These are phyloP conservation scores for Melipona beecheii DNA, from an alignment of 2,888 invertebrate genomes.

Conservation along the genomic window DNA sequence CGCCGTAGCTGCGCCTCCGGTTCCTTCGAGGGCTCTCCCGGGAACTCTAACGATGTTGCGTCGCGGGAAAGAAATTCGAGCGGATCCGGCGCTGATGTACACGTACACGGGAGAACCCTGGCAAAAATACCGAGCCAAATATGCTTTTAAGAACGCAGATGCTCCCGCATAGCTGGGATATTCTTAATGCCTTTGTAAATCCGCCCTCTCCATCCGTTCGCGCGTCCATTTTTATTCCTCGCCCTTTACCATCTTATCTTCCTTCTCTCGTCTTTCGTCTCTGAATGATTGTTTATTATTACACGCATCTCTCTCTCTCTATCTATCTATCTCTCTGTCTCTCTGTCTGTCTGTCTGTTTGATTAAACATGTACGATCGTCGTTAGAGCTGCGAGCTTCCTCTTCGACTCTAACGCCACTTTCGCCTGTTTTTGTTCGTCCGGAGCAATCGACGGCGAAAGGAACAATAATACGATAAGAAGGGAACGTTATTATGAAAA, in stretches of 20 bases:
- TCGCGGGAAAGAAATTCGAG: constrained; percentile 72
- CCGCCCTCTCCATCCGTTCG: constrained; percentile 32
- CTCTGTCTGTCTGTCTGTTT: no score
- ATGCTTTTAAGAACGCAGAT: constrained; percentile 79
- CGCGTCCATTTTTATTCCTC: constrained; percentile 25
- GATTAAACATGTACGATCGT: no score
- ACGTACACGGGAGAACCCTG: constrained; percentile 34
- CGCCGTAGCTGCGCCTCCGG: constrained; percentile 28
- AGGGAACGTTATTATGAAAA: constrained; percentile 57
- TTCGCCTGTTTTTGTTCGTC: neutral
- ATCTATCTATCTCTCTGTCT: no score
- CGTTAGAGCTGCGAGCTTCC: no score
- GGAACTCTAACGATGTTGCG: constrained; percentile 69
- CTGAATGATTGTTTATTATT: no score
- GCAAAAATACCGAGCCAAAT: constrained; percentile 78
- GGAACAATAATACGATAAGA: constrained; percentile 9
- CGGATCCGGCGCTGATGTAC: constrained; percentile 55
- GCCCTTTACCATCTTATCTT: neutral
- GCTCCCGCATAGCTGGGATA: constrained; percentile 72
- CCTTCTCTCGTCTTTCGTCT: constrained; percentile 6
- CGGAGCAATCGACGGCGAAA: neutral
- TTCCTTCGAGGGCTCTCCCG: constrained; percentile 58
- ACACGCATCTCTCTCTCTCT: no score
- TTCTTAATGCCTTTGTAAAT: constrained; percentile 70
- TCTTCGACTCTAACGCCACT: no score